phyloP scores from a whole-genome alignment of 64 coral and sea anemone genomes.

The Montipora cactus region DNA sequence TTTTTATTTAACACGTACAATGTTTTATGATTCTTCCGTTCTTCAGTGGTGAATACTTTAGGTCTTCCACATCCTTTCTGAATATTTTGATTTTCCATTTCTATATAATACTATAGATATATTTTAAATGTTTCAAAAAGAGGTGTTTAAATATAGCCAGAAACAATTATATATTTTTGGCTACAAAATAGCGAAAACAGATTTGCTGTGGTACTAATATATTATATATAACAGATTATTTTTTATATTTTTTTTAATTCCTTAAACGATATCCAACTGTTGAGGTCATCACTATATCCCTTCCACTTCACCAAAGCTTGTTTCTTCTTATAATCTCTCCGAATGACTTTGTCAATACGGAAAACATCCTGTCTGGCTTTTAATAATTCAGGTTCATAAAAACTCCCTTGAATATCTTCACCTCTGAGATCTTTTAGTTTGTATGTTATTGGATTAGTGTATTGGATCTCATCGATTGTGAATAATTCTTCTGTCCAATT shows the following conservation, averaged over 20 bases:
- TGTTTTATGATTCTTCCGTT: not conserved
- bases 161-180: not conserved
- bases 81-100: not conserved
- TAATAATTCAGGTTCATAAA: conserved; percentile 50
- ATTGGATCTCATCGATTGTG: conserved; percentile 38
- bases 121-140: not conserved
- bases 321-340: conserved; percentile 48
- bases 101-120: not conserved
- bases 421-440: conserved; percentile 27
- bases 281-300: conserved; percentile 38
- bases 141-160: not conserved
- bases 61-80: not conserved
- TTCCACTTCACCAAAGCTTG: conserved; percentile 44
- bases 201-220: not conserved
- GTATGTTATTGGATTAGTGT: conserved; percentile 50
- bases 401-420: conserved; percentile 7
- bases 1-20: not conserved
- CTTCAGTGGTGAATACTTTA: not conserved
- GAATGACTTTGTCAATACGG: conserved; percentile 49
- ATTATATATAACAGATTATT: not conserved
- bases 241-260: conserved; percentile 23
- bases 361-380: conserved; percentile 17
- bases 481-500: conserved; percentile 65
- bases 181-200: not conserved
- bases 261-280: conserved; percentile 53